Base-by-base conservation (phyloP, 2,797 vertebrate species). In the Vultur gryphus region DNA sequence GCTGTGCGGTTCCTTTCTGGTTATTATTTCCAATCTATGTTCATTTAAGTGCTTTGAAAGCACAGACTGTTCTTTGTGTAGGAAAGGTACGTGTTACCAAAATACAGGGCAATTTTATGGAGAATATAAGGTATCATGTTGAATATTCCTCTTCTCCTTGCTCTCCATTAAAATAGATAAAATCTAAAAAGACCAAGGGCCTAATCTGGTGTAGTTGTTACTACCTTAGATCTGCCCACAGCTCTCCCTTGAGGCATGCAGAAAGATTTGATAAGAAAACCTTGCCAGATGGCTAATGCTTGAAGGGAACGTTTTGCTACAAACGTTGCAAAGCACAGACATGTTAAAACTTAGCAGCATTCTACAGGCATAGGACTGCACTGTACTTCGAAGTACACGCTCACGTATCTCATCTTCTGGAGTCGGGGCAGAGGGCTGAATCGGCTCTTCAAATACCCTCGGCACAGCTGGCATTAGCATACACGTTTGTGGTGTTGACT, bases 201-300 rank as follows among this genome's bases (percentile, higher is more conserved):
- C 69, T 96, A 89, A 87, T 72, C 73, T 92, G 28, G 3, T 79
- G 29, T 79, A 49, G 93, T 90, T 91, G 48, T 93, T 91, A 41
- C 77, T 84, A 84, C 46, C 57, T 93, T 87, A 86, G 62, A 91
- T 94, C 80, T 95, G 77, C 87, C 91, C 85, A 96, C 93, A 97
- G 18, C 43, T 89, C 62, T 96, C 89, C 49, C 67, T 81, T 84
- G 89, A 93, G 87, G 77, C 51, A 64, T 3, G 24, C 3, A 4
- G 80, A 67, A 84, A 75, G 77, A 86, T 90, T 91, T 61, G 69
- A 88, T 84, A 89, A 95, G 91, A 76, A 89, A 95, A 94, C 7
- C 19, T 85, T 93, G 75, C 82, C 95, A 96, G 94, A 93, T 95
- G 95, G 93, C 54, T 62, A 78, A 65, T 59, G 76, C 72, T 95